These are phyloP conservation scores for Drosophila santomea DNA, from an alignment of 1,140 invertebrate species.

Conservation along the genomic window DNA sequence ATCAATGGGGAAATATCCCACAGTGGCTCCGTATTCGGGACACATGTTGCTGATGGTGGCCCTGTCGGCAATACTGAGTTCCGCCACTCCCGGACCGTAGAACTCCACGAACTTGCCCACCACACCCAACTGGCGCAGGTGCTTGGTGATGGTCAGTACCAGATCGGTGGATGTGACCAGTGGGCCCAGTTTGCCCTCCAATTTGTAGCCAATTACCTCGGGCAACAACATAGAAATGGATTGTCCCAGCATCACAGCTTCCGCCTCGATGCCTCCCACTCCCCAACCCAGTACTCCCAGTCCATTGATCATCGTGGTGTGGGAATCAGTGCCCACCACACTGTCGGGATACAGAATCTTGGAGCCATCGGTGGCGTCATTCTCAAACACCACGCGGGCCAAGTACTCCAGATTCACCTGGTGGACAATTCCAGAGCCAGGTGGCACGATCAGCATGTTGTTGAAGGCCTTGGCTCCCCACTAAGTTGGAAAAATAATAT, in stretches of 20 bases:
- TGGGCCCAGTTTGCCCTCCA: conserved; percentile 92
- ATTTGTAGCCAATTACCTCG: conserved; percentile 97
- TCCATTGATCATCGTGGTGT: conserved; percentile 99
- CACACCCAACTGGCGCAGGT: conserved; percentile 96
- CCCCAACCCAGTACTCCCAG: conserved; percentile 92
- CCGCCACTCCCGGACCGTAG: conserved; percentile 95
- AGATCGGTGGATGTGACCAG: conserved; percentile 98
- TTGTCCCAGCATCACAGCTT: conserved; percentile 97
- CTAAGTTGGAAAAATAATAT: conserved; percentile 83
- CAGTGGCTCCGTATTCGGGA: conserved; percentile 98
- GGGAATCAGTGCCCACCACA: conserved; percentile 99
- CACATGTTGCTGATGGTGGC: conserved; percentile 99
- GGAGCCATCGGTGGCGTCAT: conserved; percentile 83
- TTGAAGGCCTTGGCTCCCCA: conserved; percentile 98
- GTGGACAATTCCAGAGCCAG: conserved; percentile 98
- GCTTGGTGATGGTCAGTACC: conserved; percentile 98
- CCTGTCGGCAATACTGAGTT: conserved; percentile 97
- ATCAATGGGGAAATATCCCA: conserved; percentile 98
- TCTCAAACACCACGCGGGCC: conserved; percentile 96
- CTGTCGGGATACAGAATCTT: conserved; percentile 95
- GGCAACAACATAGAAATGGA: conserved; percentile 98
- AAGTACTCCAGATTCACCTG: conserved; percentile 99
- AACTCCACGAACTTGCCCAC: conserved; percentile 99
- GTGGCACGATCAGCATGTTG: conserved; percentile 99
- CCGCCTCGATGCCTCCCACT: conserved; percentile 91